Conservation (phyloP, 2,113 vertebrate species). For the Sminthopsis crassicaudata region DNA sequence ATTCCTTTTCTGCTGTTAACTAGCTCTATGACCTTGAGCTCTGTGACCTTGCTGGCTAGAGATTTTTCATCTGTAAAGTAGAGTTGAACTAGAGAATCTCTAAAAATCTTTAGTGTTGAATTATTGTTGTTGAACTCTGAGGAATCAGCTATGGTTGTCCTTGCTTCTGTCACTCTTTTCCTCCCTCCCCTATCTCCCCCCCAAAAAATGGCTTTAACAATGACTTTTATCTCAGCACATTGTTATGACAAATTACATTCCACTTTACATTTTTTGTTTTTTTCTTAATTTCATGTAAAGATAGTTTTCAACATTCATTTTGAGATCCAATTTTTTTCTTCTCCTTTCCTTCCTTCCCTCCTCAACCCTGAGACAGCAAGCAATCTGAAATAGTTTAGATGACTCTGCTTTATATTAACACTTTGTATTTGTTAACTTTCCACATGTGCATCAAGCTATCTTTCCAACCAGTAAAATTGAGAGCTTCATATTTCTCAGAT, state of each 20-base stretch:
- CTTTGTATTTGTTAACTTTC: neutral
- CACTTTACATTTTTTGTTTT: too few relatives aligned
- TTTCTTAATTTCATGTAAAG: too few relatives aligned
- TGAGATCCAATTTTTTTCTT: too few relatives aligned
- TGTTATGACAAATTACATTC: neutral
- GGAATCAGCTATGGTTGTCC: neutral
- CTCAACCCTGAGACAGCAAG: too few relatives aligned
- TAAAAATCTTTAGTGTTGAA: neutral
- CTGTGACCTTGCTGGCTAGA: neutral
- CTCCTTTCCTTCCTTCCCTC: too few relatives aligned
- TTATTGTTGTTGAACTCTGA: neutral
- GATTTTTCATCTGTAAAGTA: neutral
- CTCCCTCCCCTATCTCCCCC: neutral
- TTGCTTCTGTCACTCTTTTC: neutral
- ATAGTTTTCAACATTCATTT: too few relatives aligned
- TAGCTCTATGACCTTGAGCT: neutral
- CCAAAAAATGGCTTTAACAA: neutral
- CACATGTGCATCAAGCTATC: neutral
- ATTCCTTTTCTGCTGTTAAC: neutral
- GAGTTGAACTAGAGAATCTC: neutral
- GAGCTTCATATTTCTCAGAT: neutral
- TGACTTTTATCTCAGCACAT: neutral
- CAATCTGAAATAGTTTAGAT: too few relatives aligned
- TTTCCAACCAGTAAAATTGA: neutral
- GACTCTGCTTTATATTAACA: neutral